Percentiles rank a stretch among this genome's conserved stretches.
These are phyloP conservation scores for Centroberyx gerrardi DNA, from an alignment of 2,797 vertebrate genomes.

Conservation along the genomic window DNA sequence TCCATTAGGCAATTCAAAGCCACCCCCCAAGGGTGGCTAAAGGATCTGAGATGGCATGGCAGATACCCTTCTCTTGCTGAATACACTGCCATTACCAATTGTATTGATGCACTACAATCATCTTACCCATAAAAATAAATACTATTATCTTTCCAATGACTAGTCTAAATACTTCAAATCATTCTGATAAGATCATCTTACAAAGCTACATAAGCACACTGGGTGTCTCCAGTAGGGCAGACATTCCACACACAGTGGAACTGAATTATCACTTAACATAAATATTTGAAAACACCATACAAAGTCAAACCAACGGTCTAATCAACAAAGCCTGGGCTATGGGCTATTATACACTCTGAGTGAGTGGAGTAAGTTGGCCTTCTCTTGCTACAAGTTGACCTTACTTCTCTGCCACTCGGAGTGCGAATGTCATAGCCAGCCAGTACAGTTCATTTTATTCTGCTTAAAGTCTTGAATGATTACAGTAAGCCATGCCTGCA, in stretches of 20 bases:
- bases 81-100: slow-evolving; percentile 4
- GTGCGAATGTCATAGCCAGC: not conserved
- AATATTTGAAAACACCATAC: too few relatives aligned
- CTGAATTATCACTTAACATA: not conserved
- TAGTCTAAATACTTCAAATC: slow-evolving; percentile 4
- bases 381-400: too few relatives aligned
- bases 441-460: slow-evolving; percentile 4
- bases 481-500: not conserved
- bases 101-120: slow-evolving; percentile 14
- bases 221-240: not conserved
- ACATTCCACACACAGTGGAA: not conserved
- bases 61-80: slow-evolving; percentile 9
- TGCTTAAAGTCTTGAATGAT: not conserved
- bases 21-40: not conserved
- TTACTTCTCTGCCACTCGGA: too few relatives aligned
- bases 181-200: slow-evolving; percentile 9
- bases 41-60: slow-evolving; percentile 9
- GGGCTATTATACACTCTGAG: too few relatives aligned
- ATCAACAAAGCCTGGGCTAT: too few relatives aligned
- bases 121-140: not conserved
- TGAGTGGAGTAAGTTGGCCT: too few relatives aligned
- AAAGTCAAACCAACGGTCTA: too few relatives aligned
- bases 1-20: slow-evolving; percentile 28
- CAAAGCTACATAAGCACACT: slow-evolving; percentile 6
- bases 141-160: not conserved